phyloP scores from a whole-genome alignment of 2,888 invertebrate species.

The Hemicrepidius hirtus region DNA sequence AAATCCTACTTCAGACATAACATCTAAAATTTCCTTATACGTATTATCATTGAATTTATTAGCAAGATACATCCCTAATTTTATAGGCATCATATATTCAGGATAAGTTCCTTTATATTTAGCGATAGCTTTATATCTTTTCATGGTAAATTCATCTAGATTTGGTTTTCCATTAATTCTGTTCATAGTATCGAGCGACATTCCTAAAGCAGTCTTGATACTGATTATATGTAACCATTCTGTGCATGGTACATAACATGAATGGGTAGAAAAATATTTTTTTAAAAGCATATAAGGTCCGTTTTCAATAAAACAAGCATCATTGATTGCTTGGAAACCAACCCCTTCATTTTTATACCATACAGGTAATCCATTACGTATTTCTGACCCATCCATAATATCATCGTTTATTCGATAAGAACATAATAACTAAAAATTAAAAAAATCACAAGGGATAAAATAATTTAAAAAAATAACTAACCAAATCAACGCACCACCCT shows the following conservation, averaged over 20 bases:
- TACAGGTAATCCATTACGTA: slow-evolving; percentile 90
- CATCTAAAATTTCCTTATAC: slow-evolving; percentile 87
- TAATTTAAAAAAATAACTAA: neutral
- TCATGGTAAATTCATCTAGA: slow-evolving; percentile 86
- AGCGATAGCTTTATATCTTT: slow-evolving; percentile 89
- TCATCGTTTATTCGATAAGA: slow-evolving; percentile 91
- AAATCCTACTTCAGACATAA: slow-evolving; percentile 93
- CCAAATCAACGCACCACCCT: slow-evolving; percentile 1
- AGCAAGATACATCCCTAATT: slow-evolving; percentile 90
- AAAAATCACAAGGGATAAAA: too few relatives aligned
- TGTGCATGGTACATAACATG: slow-evolving; percentile 85
- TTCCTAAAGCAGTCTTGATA: slow-evolving; percentile 86
- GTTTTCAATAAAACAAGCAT: slow-evolving; percentile 86
- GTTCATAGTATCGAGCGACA: slow-evolving; percentile 86
- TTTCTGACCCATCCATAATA: slow-evolving; percentile 90
- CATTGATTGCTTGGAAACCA: slow-evolving; percentile 88
- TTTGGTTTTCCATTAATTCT: slow-evolving; percentile 75
- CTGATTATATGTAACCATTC: slow-evolving; percentile 88
- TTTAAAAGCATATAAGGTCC: slow-evolving; percentile 87
- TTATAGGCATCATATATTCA: slow-evolving; percentile 94
- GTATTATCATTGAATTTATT: slow-evolving; percentile 85
- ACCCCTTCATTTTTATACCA: slow-evolving; percentile 89
- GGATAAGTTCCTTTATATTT: slow-evolving; percentile 96
- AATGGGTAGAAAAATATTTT: slow-evolving; percentile 83
- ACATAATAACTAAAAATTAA: slow-evolving; percentile 72